These are phyloP conservation scores for Nebria ingens DNA, from an alignment of 1,140 invertebrate species.

Conservation along the genomic window DNA sequence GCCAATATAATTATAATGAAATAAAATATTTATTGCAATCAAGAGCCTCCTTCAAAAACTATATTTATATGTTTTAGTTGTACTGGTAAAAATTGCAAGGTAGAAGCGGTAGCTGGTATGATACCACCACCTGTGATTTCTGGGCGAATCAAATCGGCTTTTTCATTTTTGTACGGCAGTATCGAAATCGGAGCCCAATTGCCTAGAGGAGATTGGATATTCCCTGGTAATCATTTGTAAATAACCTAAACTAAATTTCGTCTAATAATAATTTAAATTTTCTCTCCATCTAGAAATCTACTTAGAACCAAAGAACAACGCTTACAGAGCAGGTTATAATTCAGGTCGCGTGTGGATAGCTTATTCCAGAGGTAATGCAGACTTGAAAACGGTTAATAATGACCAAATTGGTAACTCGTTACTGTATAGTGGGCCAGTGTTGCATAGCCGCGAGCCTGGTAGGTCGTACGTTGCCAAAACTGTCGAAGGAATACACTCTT, in stretches of 20 bases:
- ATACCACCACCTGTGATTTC: slow-evolving; percentile 54
- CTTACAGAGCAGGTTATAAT: slow-evolving; percentile 36
- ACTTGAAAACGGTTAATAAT: slow-evolving; percentile 19
- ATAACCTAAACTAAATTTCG: too few species aligned
- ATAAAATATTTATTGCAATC: too few species aligned
- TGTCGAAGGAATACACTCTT: slow-evolving; percentile 26
- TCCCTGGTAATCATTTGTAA: too few species aligned
- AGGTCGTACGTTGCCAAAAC: background rate
- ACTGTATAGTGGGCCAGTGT: slow-evolving; percentile 12
- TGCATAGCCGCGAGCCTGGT: background rate
- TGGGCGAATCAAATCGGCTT: slow-evolving; percentile 51
- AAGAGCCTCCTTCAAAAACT: too few species aligned
- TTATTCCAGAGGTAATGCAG: slow-evolving; percentile 33
- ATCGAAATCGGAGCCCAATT: slow-evolving; percentile 53
- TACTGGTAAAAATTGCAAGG: slow-evolving; percentile 42
- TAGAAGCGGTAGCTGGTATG: slow-evolving; percentile 33
- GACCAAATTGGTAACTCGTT: slow-evolving; percentile 14
- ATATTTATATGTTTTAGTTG: slow-evolving; percentile 35
- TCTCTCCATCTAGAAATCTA: slow-evolving; percentile 38
- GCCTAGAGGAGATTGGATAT: slow-evolving; percentile 56
- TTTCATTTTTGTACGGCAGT: slow-evolving; percentile 47
- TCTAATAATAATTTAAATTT: too few species aligned
- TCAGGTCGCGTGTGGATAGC: slow-evolving; percentile 29
- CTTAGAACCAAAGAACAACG: slow-evolving; percentile 37
- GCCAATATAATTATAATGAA: background rate